Percentiles rank a stretch among this genome's conserved stretches.
Evolutionary conservation across 2,888 invertebrate species (phyloP).

Genomic region (Syrphus vitripennis): DNA sequence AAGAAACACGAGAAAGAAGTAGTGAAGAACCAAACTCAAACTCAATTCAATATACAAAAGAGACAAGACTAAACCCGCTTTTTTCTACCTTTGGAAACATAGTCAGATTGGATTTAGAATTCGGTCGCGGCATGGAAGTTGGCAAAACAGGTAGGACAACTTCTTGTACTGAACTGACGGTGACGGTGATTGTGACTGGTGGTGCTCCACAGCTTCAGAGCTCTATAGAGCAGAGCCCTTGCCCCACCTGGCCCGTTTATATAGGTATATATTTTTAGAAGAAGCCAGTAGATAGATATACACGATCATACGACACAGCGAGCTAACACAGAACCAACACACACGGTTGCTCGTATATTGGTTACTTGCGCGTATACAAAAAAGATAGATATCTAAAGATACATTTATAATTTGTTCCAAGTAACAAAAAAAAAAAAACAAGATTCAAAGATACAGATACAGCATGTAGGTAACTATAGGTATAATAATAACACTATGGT

Average conservation of each 20-base stretch:
- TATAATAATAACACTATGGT: background rate
- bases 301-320: conserved; percentile 55
- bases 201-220: background rate
- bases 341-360: conserved; percentile 26
- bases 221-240: background rate
- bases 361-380: background rate
- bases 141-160: conserved; percentile 70
- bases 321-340: conserved; percentile 28
- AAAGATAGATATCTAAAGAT: conserved; percentile 12
- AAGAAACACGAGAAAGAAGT: background rate
- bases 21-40: conserved; percentile 35
- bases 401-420: conserved; percentile 18
- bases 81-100: conserved; percentile 20
- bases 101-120: conserved; percentile 66
- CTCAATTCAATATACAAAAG: conserved; percentile 25
- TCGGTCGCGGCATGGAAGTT: conserved; percentile 63
- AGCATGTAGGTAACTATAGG: background rate
- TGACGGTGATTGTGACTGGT: background rate
- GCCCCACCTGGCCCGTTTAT: background rate
- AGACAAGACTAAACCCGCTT: conserved; percentile 44
- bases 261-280: no score
- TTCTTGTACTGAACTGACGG: conserved; percentile 66
- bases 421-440: no score
- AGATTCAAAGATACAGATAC: conserved; percentile 19
- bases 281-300: background rate